Evolutionary conservation across 2,888 invertebrate species (phyloP), one percentile per base, ranked within the genome.

Genomic region (Sipunculus nudus): DNA sequence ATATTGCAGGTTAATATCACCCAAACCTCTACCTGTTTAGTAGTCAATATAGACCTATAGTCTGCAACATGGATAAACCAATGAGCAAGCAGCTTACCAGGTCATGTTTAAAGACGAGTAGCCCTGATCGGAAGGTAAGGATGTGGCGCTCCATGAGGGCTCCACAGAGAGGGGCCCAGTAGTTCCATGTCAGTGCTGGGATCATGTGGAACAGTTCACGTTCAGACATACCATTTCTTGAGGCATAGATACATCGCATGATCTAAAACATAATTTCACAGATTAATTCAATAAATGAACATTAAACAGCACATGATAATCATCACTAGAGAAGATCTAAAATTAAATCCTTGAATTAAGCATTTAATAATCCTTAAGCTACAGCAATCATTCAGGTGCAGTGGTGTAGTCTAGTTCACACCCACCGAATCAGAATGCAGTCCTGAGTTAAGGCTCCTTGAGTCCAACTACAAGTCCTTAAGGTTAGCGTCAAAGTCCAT

Each of bases 171-270:
- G 72, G 70, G n/a, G 74, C 73, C 63, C 79, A 71, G 53, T 75
- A 72, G 29, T 68, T 73, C 75, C 78, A 78, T 13, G 68, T 64
- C 16, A 82, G 63, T 0, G 66, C 72, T 13, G 78, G 78, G 6
- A 81, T 58, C 40, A 81, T 56, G 35, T 72, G 74, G 45, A 80
- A 57, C 39, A 81, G 59, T 58, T 81, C 81, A 16, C 68, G 65
- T 59, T 82, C 82, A 61, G 72, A 68, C 23, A 82, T 65, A 3
- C 82, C 82, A 68, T 78, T 77, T 13, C 81, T 72, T 56, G 76
- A 75, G 3, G 75, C 75, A 56, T 73, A 77, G 21, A 81, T 59
- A 43, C 75, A 73, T 45, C 74, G 61, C 50, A 82, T 55, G 16
- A 80, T 71, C 79, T 81, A 72, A n/a, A 61, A 47, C 23, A 53